phyloP scores from a whole-genome alignment of 2,888 invertebrate species.

The Nymphalis urticae region DNA sequence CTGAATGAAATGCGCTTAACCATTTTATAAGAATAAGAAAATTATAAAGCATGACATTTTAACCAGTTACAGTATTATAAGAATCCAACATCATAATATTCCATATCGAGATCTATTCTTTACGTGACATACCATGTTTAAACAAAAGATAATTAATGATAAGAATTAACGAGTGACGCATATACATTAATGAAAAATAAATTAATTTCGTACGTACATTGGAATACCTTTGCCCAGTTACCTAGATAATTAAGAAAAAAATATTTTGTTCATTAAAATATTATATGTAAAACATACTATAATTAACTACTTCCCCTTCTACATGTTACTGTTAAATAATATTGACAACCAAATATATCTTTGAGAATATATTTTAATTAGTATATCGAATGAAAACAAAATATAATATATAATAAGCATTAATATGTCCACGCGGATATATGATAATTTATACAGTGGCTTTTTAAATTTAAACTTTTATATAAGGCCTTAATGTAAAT shows the following conservation, averaged over 20 bases:
- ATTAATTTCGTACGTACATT: not conserved
- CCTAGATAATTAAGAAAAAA: not conserved
- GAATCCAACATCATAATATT: conserved; percentile 4
- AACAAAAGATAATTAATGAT: not conserved
- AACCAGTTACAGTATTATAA: not conserved
- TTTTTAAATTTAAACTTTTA: too few relatives aligned
- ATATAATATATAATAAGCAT: too few relatives aligned
- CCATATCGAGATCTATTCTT: not conserved
- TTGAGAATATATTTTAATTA: too few relatives aligned
- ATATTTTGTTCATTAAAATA: too few relatives aligned
- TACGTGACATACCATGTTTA: not conserved
- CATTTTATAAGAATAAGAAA: not conserved
- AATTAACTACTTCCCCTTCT: too few relatives aligned
- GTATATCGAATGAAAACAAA: too few relatives aligned
- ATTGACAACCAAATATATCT: too few relatives aligned
- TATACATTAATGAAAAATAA: not conserved
- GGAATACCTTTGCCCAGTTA: not conserved
- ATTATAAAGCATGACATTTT: not conserved
- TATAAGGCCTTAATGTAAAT: too few relatives aligned
- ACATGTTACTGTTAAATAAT: too few relatives aligned
- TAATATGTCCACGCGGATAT: too few relatives aligned
- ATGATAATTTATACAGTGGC: too few relatives aligned
- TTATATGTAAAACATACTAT: too few relatives aligned
- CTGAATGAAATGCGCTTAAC: not conserved
- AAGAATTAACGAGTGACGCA: not conserved